A percentile compares a stretch with the other conserved stretches of the same genome.
phyloP scores from a whole-genome alignment of 1,140 invertebrate genomes.

The Diploscapter pachys region DNA sequence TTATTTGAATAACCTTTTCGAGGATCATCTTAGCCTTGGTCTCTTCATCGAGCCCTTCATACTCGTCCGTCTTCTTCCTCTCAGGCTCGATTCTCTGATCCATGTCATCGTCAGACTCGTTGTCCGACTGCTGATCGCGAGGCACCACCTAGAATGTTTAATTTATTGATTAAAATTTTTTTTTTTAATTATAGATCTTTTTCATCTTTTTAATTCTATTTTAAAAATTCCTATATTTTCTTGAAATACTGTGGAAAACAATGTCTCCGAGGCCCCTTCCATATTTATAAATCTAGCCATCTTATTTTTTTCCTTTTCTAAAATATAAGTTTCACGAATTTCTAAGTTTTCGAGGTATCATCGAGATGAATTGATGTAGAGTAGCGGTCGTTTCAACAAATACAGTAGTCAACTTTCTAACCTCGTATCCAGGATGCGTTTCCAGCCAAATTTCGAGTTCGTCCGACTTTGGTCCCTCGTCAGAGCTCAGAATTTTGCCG shows the following conservation, averaged over 20 bases:
- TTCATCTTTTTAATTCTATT: no score
- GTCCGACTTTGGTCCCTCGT: constrained; percentile 82
- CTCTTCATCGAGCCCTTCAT: constrained; percentile 56
- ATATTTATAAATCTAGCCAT: no score
- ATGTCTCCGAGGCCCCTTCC: no score
- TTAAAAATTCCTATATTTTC: no score
- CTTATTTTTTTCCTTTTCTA: no score
- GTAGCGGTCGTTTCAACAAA: no score
- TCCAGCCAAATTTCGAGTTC: constrained; percentile 75
- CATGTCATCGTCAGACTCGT: constrained; percentile 55
- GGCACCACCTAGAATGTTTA: constrained; percentile 37
- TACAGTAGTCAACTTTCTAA: constrained; percentile 43
- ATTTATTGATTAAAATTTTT: no score
- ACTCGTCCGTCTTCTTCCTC: constrained; percentile 20
- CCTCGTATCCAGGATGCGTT: constrained; percentile 73
- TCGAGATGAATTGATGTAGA: no score
- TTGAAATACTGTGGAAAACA: no score
- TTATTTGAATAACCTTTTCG: constrained; percentile 34
- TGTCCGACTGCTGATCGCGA: constrained; percentile 59
- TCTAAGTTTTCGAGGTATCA: no score
- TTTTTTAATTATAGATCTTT: no score
- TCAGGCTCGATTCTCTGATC: constrained; percentile 70
- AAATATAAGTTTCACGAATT: no score
- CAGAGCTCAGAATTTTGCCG: constrained; percentile 75
- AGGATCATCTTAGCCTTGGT: constrained; percentile 51